These are phyloP conservation scores for Phalacrocorax brasilianus DNA, from an alignment of 2,113 vertebrate genomes.

Conservation along the genomic window DNA sequence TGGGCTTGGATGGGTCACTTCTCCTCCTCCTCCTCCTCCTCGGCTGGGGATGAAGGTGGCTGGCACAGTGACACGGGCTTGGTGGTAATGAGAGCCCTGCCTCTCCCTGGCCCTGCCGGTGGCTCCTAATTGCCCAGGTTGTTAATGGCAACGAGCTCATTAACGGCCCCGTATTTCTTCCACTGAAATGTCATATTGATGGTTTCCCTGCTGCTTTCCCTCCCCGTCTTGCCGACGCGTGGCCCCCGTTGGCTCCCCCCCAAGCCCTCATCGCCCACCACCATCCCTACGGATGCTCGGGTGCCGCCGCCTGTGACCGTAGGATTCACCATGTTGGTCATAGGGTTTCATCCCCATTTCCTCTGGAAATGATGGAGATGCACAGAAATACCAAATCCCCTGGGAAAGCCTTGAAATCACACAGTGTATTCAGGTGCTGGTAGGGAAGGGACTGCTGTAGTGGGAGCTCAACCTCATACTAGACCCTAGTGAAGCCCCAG, in stretches of 20 bases:
- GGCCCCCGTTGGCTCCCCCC: neutral
- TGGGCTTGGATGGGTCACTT: neutral
- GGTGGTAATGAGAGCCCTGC: neutral
- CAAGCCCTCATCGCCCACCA: neutral
- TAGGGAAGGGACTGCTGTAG: neutral
- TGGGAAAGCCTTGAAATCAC: neutral
- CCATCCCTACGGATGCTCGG: accelerated
- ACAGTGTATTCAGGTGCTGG: accelerated
- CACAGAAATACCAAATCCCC: neutral
- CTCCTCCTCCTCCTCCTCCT: neutral
- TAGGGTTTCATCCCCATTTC: neutral
- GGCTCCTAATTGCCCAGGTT: neutral
- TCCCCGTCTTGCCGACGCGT: accelerated
- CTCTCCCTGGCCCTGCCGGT: neutral
- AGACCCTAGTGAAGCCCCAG: neutral
- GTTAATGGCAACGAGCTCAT: neutral
- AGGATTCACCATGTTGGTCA: accelerated
- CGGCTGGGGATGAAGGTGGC: neutral
- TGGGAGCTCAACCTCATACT: accelerated
- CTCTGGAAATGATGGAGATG: accelerated
- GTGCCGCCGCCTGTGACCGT: accelerated
- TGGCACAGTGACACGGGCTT: neutral
- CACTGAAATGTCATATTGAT: neutral
- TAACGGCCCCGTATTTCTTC: neutral
- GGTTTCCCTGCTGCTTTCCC: neutral